These are phyloP conservation scores for Chouioia cunea DNA, from an alignment of 2,888 invertebrate genomes.

Conservation along the genomic window DNA sequence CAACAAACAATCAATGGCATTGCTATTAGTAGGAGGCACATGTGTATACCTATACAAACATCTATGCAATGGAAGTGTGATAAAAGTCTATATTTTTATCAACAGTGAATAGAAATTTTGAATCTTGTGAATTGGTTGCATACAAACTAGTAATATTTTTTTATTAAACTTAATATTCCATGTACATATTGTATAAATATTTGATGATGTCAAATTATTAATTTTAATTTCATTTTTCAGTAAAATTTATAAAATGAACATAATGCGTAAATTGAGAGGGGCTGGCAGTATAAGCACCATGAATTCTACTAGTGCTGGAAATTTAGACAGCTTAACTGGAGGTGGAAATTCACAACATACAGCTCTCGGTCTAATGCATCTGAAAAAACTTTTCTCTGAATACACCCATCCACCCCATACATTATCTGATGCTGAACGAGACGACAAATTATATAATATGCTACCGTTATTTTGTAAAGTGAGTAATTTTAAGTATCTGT, in stretches of 20 bases:
- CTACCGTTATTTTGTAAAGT: conserved; percentile 98
- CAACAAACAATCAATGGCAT: too few species aligned
- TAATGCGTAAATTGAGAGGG: conserved; percentile 90
- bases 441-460: conserved; percentile 97
- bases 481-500: conserved; percentile 50
- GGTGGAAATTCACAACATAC: conserved; percentile 80
- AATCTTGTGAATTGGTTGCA: not conserved
- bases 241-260: conserved; percentile 77
- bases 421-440: conserved; percentile 84
- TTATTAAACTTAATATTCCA: not conserved
- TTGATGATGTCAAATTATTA: not conserved
- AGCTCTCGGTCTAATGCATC: conserved; percentile 93
- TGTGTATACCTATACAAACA: conserved; percentile 4
- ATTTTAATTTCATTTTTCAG: conserved; percentile 34
- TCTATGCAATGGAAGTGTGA: not conserved
- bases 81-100: conserved; percentile 3
- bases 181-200: not conserved
- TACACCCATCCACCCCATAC: conserved; percentile 90
- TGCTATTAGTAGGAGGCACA: not conserved
- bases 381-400: conserved; percentile 95
- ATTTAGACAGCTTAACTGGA: conserved; percentile 73
- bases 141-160: too few species aligned
- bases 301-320: conserved; percentile 69
- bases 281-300: conserved; percentile 69
- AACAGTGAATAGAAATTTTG: not conserved